phyloP scores from a whole-genome alignment of 2,888 invertebrate genomes.

The Volucella zonaria region DNA sequence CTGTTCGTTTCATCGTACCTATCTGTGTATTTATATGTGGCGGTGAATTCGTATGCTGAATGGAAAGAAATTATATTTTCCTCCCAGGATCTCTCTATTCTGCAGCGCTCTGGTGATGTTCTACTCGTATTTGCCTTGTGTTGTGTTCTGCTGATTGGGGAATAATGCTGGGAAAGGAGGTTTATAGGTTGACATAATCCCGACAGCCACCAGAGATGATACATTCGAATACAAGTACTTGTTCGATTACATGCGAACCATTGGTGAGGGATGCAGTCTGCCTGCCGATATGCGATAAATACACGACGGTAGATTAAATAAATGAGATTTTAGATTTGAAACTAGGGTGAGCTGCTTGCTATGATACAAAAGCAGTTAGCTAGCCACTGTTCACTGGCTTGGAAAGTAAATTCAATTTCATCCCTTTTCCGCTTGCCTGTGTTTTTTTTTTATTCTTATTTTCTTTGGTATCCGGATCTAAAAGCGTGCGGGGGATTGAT shows the following conservation, averaged over 20 bases:
- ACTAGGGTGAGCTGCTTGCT: constrained; percentile 23
- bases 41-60: constrained; percentile 4
- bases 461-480: constrained; percentile 28
- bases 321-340: constrained; percentile 70
- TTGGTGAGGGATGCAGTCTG: constrained; percentile 74
- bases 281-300: constrained; percentile 76
- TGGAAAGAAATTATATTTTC: constrained; percentile 62
- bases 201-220: constrained; percentile 30
- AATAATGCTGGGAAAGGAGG: constrained; percentile 73
- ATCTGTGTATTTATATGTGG: constrained; percentile 16
- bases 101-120: constrained; percentile 14
- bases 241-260: neutral
- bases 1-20: neutral
- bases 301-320: constrained; percentile 75
- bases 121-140: constrained; percentile 33
- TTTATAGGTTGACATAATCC: constrained; percentile 74
- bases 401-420: constrained; percentile 80
- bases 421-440: constrained; percentile 61
- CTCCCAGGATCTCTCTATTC: constrained; percentile 37
- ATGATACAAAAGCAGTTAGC: constrained; percentile 51
- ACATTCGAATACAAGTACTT: constrained; percentile 33
- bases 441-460: constrained; percentile 49
- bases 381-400: constrained; percentile 75
- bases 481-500: constrained; percentile 69
- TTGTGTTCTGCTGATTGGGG: constrained; percentile 59